Evolutionary conservation across 2,113 vertebrate genomes (phyloP).

Genomic region (Hippotragus niger): DNA sequence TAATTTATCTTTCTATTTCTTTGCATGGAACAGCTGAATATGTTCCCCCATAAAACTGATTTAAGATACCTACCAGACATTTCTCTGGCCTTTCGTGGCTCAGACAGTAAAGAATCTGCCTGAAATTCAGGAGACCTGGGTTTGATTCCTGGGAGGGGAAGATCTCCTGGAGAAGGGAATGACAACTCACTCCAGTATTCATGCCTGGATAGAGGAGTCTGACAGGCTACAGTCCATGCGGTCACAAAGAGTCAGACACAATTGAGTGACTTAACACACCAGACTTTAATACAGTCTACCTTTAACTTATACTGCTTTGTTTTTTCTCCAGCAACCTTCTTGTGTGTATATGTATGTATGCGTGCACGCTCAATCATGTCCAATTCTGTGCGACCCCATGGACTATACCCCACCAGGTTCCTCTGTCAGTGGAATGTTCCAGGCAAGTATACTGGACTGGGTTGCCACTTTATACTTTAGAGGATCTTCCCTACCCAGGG

Average conservation of each 20-base stretch:
- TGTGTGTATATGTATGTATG: not conserved
- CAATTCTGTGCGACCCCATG: not conserved
- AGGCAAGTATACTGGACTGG: not conserved
- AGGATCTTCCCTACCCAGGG: not conserved
- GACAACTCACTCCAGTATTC: not conserved
- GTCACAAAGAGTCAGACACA: not conserved
- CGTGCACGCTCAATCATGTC: not conserved
- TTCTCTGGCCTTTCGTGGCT: not conserved
- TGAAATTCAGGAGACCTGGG: not conserved
- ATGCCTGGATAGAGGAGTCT: not conserved
- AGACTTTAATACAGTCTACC: constrained; percentile 37
- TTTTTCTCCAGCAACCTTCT: constrained; percentile 15
- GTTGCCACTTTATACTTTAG: not conserved
- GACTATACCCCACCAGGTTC: not conserved
- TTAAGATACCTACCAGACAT: not conserved
- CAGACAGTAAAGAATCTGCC: not conserved
- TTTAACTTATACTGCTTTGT: constrained; percentile 19
- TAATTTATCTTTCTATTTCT: constrained; percentile 40
- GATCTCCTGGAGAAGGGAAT: not conserved
- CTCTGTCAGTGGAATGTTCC: not conserved
- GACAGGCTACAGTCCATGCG: not conserved
- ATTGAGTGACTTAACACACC: not conserved
- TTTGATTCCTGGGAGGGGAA: not conserved
- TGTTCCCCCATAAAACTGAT: constrained; percentile 33
- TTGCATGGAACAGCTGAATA: not conserved